Percentiles rank a stretch among this genome's conserved stretches.
phyloP scores from a whole-genome alignment of 1,140 invertebrate genomes.

The Caerostris extrusa region DNA sequence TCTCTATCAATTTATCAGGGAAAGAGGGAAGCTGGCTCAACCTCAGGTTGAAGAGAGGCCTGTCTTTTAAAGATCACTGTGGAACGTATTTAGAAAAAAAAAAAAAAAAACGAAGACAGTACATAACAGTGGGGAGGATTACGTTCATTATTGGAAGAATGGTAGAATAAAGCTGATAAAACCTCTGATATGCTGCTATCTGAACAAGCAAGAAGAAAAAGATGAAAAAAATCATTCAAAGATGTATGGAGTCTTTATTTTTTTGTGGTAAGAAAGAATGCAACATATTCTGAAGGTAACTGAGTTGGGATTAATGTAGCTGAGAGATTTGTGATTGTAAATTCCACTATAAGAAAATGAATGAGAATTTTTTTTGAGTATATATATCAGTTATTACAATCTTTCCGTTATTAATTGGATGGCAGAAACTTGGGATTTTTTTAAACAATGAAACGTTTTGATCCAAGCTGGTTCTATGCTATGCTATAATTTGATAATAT shows the following conservation, averaged over 20 bases:
- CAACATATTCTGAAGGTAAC: background rate
- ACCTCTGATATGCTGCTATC: background rate
- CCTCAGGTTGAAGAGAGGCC: background rate
- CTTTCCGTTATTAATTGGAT: too few species aligned
- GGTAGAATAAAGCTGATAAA: background rate
- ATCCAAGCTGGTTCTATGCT: too few species aligned
- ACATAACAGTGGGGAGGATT: slow-evolving; percentile 13
- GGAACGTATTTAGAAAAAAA: background rate
- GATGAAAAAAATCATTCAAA: background rate
- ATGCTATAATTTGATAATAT: too few species aligned
- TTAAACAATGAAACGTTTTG: too few species aligned
- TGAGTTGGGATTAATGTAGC: background rate
- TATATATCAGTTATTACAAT: too few species aligned
- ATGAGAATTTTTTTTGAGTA: too few species aligned
- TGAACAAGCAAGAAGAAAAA: background rate
- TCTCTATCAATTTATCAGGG: slow-evolving; percentile 1
- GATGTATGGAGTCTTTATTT: background rate
- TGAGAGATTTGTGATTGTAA: background rate
- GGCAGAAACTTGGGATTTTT: too few species aligned
- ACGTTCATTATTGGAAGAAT: slow-evolving; percentile 5
- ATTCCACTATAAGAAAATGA: background rate
- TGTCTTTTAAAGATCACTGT: background rate
- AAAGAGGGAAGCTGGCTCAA: background rate
- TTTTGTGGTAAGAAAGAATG: background rate
- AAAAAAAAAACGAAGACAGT: background rate